A percentile compares a stretch with the other conserved stretches of the same genome.
Conservation (phyloP, 2,797 vertebrate genomes). For the Pseudochirops cupreus region DNA sequence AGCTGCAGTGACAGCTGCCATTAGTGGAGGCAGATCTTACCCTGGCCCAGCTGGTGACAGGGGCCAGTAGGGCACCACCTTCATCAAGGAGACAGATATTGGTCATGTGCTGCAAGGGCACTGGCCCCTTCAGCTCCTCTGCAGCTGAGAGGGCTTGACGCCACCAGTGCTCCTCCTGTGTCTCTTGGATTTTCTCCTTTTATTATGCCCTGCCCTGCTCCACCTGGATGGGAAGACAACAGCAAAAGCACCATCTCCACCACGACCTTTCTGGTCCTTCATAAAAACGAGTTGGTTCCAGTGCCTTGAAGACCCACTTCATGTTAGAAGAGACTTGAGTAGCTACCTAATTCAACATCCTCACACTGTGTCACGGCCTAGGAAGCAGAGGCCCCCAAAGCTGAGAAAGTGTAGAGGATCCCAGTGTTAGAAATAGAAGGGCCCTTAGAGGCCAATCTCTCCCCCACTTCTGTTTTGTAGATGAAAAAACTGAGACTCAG, state of each 20-base stretch:
- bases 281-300: neutral
- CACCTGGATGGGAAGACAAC: neutral
- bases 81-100: slow-evolving; percentile 89
- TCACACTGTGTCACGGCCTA: neutral
- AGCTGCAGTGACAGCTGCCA: slow-evolving; percentile 89
- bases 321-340: neutral
- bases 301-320: neutral
- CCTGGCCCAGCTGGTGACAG: slow-evolving; percentile 87
- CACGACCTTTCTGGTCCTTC: slow-evolving; percentile 27
- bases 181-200: neutral
- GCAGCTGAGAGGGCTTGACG: slow-evolving; percentile 78
- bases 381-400: neutral
- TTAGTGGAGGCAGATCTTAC: slow-evolving; percentile 88
- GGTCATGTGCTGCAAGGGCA: slow-evolving; percentile 85
- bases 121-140: slow-evolving; percentile 76
- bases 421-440: neutral
- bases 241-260: neutral
- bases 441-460: neutral
- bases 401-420: neutral
- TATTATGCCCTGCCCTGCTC: neutral
- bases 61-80: slow-evolving; percentile 86
- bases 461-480: neutral
- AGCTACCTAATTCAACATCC: neutral
- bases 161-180: slow-evolving; percentile 74
- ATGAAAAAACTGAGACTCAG: neutral